Evolutionary conservation across 2,888 invertebrate genomes (phyloP).

Genomic region (Ophion obscuratus): DNA sequence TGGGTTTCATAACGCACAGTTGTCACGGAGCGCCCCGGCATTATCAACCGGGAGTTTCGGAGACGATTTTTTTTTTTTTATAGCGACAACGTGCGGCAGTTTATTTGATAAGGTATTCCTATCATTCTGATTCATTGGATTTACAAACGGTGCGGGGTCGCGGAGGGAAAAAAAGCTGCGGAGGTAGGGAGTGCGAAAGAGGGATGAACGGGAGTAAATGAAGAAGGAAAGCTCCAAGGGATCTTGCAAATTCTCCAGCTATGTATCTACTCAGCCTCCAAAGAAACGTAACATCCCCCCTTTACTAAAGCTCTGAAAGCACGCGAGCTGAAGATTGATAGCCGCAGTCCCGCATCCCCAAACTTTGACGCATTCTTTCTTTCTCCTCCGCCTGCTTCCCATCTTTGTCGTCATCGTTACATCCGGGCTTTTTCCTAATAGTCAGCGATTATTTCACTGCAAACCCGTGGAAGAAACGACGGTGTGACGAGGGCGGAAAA

Average conservation of each 20-base stretch:
- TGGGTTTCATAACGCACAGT: slow-evolving; percentile 56
- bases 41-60: slow-evolving; percentile 2
- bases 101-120: background rate
- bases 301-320: slow-evolving; percentile 34
- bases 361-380: slow-evolving; percentile 52
- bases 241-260: slow-evolving; percentile 28
- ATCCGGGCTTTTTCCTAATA: slow-evolving; percentile 67
- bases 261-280: slow-evolving; percentile 27
- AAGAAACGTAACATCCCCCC: slow-evolving; percentile 8
- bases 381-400: slow-evolving; percentile 8
- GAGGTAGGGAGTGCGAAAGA: background rate
- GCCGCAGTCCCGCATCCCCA: slow-evolving; percentile 66
- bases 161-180: background rate
- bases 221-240: slow-evolving; percentile 25
- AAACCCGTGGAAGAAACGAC: slow-evolving; percentile 25
- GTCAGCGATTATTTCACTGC: slow-evolving; percentile 68
- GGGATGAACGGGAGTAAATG: background rate
- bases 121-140: background rate
- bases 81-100: background rate
- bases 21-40: slow-evolving; percentile 49
- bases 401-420: slow-evolving; percentile 59
- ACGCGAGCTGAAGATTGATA: slow-evolving; percentile 66
- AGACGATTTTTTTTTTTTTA: slow-evolving; percentile 13
- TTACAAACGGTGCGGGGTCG: background rate
- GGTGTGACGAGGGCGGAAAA: slow-evolving; percentile 3